Conservation (phyloP, 2,797 vertebrate species). For the Epinephelus malabaricus region DNA sequence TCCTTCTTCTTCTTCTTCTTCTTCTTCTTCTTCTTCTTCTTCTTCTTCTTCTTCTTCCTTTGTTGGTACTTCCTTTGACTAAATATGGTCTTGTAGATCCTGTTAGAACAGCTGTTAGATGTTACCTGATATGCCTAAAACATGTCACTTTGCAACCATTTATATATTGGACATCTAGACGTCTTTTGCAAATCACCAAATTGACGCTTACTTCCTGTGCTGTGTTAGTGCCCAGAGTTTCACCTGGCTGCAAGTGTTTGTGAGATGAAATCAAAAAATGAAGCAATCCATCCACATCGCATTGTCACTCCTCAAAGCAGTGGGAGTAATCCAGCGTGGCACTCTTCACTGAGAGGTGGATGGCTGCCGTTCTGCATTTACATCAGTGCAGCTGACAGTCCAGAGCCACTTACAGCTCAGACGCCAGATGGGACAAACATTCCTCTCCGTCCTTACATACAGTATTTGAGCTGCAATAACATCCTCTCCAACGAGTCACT, state of each 20-base stretch:
- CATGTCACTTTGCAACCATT: no score
- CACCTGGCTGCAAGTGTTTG: conserved; percentile 20
- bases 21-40: no score
- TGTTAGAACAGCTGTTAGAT: neutral
- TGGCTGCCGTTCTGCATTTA: conserved; percentile 11
- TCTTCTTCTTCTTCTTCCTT: no score
- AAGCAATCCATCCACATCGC: neutral
- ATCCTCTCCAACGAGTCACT: neutral
- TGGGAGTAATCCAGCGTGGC: conserved; percentile 1
- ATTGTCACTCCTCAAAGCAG: neutral
- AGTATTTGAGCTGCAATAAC: neutral
- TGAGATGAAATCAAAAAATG: neutral
- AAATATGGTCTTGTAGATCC: neutral
- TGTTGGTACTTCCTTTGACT: no score
- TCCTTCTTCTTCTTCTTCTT: no score
- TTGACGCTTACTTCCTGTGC: neutral
- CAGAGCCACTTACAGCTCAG: conserved; percentile 13
- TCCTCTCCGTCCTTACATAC: neutral
- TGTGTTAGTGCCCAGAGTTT: neutral
- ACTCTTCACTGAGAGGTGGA: neutral
- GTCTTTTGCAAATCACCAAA: neutral
- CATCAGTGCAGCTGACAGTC: conserved; percentile 23
- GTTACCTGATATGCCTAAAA: no score
- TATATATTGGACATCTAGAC: no score
- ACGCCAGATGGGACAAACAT: neutral